These are phyloP conservation scores for Drosophila lowei DNA, from an alignment of 1,140 invertebrate genomes.

Conservation along the genomic window DNA sequence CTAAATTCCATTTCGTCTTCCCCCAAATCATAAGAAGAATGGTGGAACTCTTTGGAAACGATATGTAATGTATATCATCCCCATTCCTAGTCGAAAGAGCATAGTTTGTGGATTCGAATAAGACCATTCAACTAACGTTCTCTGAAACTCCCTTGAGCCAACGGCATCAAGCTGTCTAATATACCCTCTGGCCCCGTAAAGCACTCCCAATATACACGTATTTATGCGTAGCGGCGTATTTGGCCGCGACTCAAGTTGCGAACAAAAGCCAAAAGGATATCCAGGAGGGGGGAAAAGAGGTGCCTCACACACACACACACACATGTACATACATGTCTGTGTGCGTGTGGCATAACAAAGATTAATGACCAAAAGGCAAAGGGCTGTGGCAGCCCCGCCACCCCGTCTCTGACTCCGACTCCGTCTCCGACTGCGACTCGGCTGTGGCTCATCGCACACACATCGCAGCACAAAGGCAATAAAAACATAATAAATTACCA, in stretches of 20 bases:
- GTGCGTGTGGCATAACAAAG: constrained; percentile 73
- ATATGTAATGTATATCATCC: no score
- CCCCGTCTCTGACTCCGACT: not conserved
- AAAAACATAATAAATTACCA: constrained; percentile 83
- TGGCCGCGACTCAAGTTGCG: constrained; percentile 73
- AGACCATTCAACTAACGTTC: no score
- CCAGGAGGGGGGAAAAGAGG: constrained; percentile 4
- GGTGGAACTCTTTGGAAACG: no score
- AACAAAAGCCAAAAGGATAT: constrained; percentile 74
- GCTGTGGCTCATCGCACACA: constrained; percentile 57
- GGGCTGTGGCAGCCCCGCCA: constrained; percentile 48
- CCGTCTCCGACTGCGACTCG: constrained; percentile 14
- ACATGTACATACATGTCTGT: constrained; percentile 5
- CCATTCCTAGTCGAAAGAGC: no score
- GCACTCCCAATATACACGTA: constrained; percentile 25
- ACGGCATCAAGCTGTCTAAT: not conserved
- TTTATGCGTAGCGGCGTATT: constrained; percentile 58
- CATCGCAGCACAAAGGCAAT: constrained; percentile 67
- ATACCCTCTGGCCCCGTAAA: constrained; percentile 2
- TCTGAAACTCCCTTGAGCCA: not conserved
- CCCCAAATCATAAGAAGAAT: no score
- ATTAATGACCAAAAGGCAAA: constrained; percentile 76
- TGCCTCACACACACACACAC: not conserved
- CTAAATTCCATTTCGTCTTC: no score
- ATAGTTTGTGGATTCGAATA: no score